Conservation (phyloP, 2,113 vertebrate species). For the Rhineura floridana region DNA sequence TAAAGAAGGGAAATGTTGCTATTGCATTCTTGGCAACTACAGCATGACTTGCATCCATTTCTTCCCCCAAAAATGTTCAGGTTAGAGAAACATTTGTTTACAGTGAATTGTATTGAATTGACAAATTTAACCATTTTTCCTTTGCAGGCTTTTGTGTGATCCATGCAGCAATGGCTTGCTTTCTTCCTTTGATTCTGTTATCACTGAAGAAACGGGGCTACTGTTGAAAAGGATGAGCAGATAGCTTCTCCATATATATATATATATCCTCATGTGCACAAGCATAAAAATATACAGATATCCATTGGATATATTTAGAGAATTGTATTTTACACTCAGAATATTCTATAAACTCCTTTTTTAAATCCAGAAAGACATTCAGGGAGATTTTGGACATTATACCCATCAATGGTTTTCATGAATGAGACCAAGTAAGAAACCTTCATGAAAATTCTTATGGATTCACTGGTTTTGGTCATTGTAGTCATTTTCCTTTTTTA, state of each 20-base stretch:
- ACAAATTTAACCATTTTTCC: neutral
- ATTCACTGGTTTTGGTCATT: too few species aligned
- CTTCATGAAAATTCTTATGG: neutral
- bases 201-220: neutral
- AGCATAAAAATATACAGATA: neutral
- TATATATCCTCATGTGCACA: neutral
- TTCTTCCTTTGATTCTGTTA: neutral
- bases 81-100: neutral
- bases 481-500: slow-evolving; percentile 15
- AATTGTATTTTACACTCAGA: neutral
- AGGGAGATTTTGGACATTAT: slow-evolving; percentile 23
- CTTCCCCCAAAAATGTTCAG: neutral
- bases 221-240: neutral
- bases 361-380: slow-evolving; percentile 11
- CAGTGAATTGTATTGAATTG: neutral
- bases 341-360: slow-evolving; percentile 21
- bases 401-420: neutral
- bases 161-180: neutral
- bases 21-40: neutral
- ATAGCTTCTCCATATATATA: neutral
- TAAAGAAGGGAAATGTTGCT: neutral
- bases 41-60: neutral
- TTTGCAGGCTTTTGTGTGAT: neutral
- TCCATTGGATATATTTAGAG: neutral
- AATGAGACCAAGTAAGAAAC: neutral